Evolutionary conservation across 2,888 invertebrate species (phyloP).

Genomic region (Troides helena): DNA sequence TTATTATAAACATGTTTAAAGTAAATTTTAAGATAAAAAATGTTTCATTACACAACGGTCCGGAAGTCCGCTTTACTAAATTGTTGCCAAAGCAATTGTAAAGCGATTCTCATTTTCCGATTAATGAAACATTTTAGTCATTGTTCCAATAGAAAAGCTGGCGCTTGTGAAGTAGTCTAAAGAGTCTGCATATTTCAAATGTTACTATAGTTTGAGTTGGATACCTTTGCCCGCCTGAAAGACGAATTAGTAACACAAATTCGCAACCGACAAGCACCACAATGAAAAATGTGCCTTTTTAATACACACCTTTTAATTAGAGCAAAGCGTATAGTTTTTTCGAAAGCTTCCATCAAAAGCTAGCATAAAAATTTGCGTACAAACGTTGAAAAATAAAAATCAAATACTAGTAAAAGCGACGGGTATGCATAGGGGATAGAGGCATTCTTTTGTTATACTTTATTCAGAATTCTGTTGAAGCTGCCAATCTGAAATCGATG

Average conservation of each 20-base stretch:
- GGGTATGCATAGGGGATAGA: not conserved
- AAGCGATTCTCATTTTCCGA: not conserved
- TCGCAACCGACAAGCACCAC: not conserved
- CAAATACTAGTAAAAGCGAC: not conserved
- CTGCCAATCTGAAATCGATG: not conserved
- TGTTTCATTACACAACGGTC: not conserved
- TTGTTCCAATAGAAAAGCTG: not conserved
- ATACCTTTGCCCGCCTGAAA: not conserved
- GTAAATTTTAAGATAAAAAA: not conserved
- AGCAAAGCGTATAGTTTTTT: not conserved
- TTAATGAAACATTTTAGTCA: not conserved
- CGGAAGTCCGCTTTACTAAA: not conserved
- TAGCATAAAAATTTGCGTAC: not conserved
- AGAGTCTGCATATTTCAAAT: not conserved
- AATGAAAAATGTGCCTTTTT: not conserved
- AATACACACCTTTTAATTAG: conserved; percentile 8
- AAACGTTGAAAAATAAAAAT: conserved; percentile 1
- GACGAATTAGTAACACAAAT: not conserved
- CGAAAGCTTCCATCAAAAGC: not conserved
- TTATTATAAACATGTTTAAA: not conserved
- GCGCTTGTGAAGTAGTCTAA: not conserved
- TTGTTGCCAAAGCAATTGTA: not conserved
- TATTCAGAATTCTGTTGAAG: not conserved
- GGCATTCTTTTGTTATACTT: not conserved
- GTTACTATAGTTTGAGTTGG: not conserved